Evolutionary conservation across 2,888 invertebrate genomes (phyloP).

Genomic region (Epinotia bilunana): DNA sequence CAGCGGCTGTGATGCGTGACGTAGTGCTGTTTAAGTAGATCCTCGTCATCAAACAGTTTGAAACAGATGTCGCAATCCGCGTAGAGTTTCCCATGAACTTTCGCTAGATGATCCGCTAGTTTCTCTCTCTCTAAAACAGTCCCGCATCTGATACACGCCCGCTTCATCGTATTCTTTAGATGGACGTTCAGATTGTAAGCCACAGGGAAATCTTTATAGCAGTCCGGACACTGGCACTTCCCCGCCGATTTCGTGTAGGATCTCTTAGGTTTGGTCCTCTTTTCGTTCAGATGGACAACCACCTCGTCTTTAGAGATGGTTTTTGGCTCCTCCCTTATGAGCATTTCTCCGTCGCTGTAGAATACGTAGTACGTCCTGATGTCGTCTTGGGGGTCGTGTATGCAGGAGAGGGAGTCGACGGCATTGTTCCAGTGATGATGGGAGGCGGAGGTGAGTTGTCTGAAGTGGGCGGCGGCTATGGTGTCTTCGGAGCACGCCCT

Average conservation of each 20-base stretch:
- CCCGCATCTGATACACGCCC: slow-evolving; percentile 64
- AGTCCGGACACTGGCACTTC: slow-evolving; percentile 60
- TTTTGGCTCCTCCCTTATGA: slow-evolving; percentile 56
- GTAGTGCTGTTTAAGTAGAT: slow-evolving; percentile 53
- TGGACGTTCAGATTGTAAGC: slow-evolving; percentile 63
- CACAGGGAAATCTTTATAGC: slow-evolving; percentile 59
- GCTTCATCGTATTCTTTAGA: slow-evolving; percentile 59
- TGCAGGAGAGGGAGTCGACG: slow-evolving; percentile 52
- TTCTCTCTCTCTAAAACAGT: slow-evolving; percentile 56
- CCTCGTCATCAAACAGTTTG: slow-evolving; percentile 56
- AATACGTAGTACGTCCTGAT: slow-evolving; percentile 63
- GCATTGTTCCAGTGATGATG: slow-evolving; percentile 61
- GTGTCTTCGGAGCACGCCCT: slow-evolving; percentile 62
- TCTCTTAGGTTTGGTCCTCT: slow-evolving; percentile 24
- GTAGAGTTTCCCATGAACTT: slow-evolving; percentile 53
- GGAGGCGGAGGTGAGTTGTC: slow-evolving; percentile 61
- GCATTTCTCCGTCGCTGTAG: slow-evolving; percentile 53
- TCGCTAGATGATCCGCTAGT: slow-evolving; percentile 59
- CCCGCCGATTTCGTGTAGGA: slow-evolving; percentile 21
- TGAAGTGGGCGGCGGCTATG: slow-evolving; percentile 61
- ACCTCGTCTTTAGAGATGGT: slow-evolving; percentile 51
- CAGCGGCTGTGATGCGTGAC: slow-evolving; percentile 52
- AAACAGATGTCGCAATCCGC: slow-evolving; percentile 60
- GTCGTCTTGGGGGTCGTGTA: slow-evolving; percentile 50
- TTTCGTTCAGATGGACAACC: slow-evolving; percentile 52